These are phyloP conservation scores for Resseliella maxima DNA, from an alignment of 2,888 invertebrate genomes.

Conservation along the genomic window DNA sequence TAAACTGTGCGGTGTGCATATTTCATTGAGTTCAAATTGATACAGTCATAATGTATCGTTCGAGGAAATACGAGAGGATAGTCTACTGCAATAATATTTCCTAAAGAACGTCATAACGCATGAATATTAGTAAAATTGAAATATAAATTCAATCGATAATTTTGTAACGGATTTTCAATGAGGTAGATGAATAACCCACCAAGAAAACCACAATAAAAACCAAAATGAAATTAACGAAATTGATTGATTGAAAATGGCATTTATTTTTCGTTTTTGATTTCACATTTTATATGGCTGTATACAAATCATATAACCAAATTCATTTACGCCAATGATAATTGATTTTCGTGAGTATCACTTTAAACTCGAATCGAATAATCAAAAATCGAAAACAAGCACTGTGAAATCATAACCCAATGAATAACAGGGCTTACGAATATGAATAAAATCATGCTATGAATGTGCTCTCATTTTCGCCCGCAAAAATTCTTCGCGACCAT, in stretches of 20 bases:
- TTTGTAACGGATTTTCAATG: not conserved
- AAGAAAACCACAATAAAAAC: not conserved
- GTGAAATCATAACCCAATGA: not conserved
- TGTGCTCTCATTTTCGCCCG: not conserved
- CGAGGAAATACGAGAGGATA: not conserved
- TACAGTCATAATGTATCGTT: not conserved
- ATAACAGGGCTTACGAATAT: not conserved
- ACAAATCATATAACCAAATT: not conserved
- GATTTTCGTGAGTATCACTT: constrained; percentile 29
- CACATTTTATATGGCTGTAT: not conserved
- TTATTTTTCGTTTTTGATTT: not conserved
- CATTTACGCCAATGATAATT: not conserved
- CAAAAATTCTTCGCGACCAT: not conserved
- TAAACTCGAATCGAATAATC: not conserved
- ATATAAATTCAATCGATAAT: not conserved
- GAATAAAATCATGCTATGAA: constrained; percentile 3
- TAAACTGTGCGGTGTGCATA: too few relatives aligned
- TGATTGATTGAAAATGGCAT: constrained; percentile 7
- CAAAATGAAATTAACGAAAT: not conserved
- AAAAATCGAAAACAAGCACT: not conserved
- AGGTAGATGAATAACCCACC: too few relatives aligned
- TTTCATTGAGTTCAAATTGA: not conserved
- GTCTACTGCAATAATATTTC: not conserved
- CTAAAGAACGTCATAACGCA: not conserved
- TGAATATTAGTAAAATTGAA: too few relatives aligned